Evolutionary conservation across 1,140 invertebrate species (phyloP).

Genomic region (Pomacea maculata): DNA sequence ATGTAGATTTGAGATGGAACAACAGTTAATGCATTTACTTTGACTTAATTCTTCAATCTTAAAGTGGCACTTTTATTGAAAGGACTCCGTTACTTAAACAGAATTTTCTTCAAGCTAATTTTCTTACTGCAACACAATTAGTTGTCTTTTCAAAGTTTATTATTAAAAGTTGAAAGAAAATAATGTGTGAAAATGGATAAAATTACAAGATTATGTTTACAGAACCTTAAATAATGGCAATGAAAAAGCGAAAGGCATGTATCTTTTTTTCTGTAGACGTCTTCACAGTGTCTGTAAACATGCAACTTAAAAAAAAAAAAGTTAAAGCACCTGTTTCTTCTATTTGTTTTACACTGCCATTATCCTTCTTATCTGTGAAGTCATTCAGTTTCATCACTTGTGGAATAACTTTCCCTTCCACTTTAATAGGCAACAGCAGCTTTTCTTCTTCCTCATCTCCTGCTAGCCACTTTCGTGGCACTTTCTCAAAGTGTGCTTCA

Average conservation of each 20-base stretch:
- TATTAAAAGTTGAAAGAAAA: no score
- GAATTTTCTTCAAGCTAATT: no score
- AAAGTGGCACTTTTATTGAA: no score
- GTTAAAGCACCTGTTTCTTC: background rate
- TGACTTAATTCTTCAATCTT: no score
- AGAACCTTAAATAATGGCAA: background rate
- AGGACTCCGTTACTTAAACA: no score
- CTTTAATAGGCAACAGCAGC: constrained; percentile 58
- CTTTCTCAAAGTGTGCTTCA: constrained; percentile 47
- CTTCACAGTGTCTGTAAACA: background rate
- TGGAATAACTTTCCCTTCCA: constrained; percentile 45
- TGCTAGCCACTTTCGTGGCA: constrained; percentile 41
- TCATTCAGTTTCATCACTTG: constrained; percentile 33
- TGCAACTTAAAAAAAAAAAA: background rate
- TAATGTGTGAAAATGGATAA: no score
- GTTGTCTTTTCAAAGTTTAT: no score
- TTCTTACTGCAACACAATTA: no score
- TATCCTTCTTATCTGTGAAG: constrained; percentile 28
- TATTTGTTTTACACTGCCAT: background rate
- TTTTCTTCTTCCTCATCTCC: constrained; percentile 39
- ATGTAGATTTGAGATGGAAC: constrained; percentile 2
- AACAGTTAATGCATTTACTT: no score
- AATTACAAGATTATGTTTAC: no score
- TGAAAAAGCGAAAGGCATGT: background rate
- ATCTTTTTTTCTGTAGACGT: background rate